Conservation (phyloP, 2,113 vertebrate genomes). For the Chaenogobius annularis region DNA sequence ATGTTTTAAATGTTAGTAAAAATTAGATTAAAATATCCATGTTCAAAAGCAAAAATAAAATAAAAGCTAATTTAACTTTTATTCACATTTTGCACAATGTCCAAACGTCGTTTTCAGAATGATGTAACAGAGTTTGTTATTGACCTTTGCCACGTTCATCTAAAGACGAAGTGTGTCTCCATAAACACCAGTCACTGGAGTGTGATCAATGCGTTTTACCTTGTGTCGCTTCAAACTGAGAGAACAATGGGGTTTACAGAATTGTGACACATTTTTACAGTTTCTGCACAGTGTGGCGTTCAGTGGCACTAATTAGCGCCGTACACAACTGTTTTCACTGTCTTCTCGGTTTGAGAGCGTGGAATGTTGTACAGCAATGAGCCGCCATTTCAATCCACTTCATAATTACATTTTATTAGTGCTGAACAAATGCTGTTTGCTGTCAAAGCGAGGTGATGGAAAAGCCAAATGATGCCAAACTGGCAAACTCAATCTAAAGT, state of each 20-base stretch:
- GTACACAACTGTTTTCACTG: neutral
- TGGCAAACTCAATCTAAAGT: neutral
- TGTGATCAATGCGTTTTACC: slow-evolving; percentile 12
- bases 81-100: neutral
- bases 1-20: neutral
- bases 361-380: neutral
- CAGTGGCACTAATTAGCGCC: slow-evolving; percentile 16
- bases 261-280: slow-evolving; percentile 29
- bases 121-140: slow-evolving; percentile 19
- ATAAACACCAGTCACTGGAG: slow-evolving; percentile 14
- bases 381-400: neutral
- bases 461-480: neutral
- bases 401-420: neutral
- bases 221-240: neutral
- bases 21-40: neutral
- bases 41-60: neutral
- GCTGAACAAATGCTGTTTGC: neutral
- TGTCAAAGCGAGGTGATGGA: neutral
- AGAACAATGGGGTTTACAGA: slow-evolving; percentile 10
- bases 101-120: slow-evolving; percentile 3
- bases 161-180: slow-evolving; percentile 20
- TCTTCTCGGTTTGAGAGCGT: neutral
- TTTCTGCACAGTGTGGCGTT: slow-evolving; percentile 8
- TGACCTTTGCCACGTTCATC: slow-evolving; percentile 26
- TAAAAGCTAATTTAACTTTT: neutral